phyloP scores from a whole-genome alignment of 2,113 vertebrate species.

The Chaetops frenatus region DNA sequence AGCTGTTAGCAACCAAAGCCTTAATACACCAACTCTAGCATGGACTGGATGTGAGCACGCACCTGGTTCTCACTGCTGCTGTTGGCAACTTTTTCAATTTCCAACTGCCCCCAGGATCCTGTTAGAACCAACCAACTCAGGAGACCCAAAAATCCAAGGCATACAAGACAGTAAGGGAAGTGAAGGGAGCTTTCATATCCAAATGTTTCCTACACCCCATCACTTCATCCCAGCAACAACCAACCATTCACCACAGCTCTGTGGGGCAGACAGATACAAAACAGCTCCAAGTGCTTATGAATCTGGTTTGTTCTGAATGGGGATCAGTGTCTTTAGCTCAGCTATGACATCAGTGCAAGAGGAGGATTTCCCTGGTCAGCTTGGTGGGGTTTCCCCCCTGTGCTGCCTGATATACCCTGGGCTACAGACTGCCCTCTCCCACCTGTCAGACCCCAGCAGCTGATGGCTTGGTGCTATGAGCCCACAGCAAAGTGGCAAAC shows the following conservation, averaged over 20 bases:
- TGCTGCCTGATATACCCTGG: neutral
- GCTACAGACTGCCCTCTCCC: neutral
- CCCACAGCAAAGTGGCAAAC: neutral
- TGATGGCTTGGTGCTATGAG: accelerated
- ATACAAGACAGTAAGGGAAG: accelerated
- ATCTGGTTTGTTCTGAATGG: neutral
- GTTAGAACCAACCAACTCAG: neutral
- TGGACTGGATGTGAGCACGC: neutral
- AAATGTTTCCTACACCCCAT: neutral
- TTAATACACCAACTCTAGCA: neutral
- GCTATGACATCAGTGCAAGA: neutral
- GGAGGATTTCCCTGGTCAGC: neutral
- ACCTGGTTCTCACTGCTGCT: neutral
- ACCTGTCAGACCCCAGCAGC: neutral
- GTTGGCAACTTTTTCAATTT: neutral
- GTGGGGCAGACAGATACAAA: neutral
- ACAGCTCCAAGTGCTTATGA: neutral
- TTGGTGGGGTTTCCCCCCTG: too few species aligned
- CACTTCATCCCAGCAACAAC: neutral
- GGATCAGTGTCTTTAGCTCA: neutral
- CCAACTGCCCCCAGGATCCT: neutral
- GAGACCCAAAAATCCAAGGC: neutral
- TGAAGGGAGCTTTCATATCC: neutral
- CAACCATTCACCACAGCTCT: neutral
- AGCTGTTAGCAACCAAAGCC: neutral